A percentile compares a stretch with the other conserved stretches of the same genome.
phyloP scores from a whole-genome alignment of 1,140 invertebrate genomes.

The Drosophila mojavensis region DNA sequence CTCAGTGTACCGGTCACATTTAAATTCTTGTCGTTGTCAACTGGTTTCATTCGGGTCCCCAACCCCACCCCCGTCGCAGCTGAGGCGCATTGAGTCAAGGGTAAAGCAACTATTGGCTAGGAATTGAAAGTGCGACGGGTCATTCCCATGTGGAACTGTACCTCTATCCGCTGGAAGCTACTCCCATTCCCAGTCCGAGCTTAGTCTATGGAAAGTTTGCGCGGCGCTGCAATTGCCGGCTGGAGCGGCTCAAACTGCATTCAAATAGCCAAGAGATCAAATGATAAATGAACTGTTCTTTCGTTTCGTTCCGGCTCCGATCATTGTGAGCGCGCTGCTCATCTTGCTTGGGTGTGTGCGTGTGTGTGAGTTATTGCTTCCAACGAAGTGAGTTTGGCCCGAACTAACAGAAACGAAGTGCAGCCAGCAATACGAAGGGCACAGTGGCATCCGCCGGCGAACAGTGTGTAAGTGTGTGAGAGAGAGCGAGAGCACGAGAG shows the following conservation, averaged over 20 bases:
- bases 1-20: slow-evolving; percentile 31
- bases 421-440: slow-evolving; percentile 9
- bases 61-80: background rate
- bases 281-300: slow-evolving; percentile 4
- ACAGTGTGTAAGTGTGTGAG: background rate
- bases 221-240: background rate
- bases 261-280: background rate
- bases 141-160: slow-evolving; percentile 19
- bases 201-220: no score
- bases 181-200: background rate
- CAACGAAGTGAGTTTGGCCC: background rate
- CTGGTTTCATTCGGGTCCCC: slow-evolving; percentile 6
- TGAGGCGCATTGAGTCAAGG: slow-evolving; percentile 1
- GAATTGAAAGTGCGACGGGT: slow-evolving; percentile 24
- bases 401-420: slow-evolving; percentile 4
- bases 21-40: slow-evolving; percentile 39
- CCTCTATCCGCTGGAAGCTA: background rate
- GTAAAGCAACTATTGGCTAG: slow-evolving; percentile 15
- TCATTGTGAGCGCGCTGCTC: slow-evolving; percentile 4
- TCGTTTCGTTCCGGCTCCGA: slow-evolving; percentile 54
- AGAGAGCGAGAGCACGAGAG: slow-evolving; percentile 20
- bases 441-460: background rate
- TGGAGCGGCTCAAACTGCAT: slow-evolving; percentile 1
- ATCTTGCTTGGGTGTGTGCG: background rate
- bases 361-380: background rate